Evolutionary conservation across 1,140 invertebrate genomes (phyloP).

Genomic region (Drosophila ogumai): DNA sequence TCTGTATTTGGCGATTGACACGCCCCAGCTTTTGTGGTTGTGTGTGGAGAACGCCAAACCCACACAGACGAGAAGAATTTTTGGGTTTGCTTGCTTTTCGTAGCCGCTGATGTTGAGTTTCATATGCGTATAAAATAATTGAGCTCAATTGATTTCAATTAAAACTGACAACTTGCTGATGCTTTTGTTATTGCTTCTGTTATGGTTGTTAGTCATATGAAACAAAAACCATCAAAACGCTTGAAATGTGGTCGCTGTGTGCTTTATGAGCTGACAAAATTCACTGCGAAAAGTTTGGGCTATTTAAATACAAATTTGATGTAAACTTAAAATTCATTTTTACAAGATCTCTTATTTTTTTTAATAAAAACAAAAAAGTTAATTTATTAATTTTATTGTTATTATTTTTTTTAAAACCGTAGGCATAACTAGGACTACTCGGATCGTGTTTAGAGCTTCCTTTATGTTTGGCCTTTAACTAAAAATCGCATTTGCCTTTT

Average conservation of each 20-base stretch:
- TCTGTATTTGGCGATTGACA: conserved; percentile 45
- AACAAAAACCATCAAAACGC: conserved; percentile 54
- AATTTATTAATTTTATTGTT: too few species aligned
- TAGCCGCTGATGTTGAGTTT: conserved; percentile 60
- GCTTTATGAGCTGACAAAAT: conserved; percentile 14
- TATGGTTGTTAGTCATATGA: conserved; percentile 51
- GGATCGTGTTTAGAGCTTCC: too few species aligned
- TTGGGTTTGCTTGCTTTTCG: conserved; percentile 33
- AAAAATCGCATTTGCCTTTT: too few species aligned
- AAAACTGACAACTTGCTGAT: conserved; percentile 74
- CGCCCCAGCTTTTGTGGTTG: conserved; percentile 47
- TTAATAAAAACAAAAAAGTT: too few species aligned
- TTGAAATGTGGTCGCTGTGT: conserved; percentile 37
- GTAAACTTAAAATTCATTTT: neutral
- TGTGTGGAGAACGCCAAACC: conserved; percentile 56
- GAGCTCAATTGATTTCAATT: conserved; percentile 82
- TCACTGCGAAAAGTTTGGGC: neutral
- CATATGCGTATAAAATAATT: conserved; percentile 82
- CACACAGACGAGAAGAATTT: conserved; percentile 42
- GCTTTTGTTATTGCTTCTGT: conserved; percentile 44
- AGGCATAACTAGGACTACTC: too few species aligned
- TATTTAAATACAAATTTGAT: neutral
- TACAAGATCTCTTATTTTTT: too few species aligned
- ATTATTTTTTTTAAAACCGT: too few species aligned
- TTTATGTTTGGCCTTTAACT: too few species aligned